These are phyloP conservation scores for Tetragonula carbonaria DNA, from an alignment of 2,888 invertebrate species.

Conservation along the genomic window DNA sequence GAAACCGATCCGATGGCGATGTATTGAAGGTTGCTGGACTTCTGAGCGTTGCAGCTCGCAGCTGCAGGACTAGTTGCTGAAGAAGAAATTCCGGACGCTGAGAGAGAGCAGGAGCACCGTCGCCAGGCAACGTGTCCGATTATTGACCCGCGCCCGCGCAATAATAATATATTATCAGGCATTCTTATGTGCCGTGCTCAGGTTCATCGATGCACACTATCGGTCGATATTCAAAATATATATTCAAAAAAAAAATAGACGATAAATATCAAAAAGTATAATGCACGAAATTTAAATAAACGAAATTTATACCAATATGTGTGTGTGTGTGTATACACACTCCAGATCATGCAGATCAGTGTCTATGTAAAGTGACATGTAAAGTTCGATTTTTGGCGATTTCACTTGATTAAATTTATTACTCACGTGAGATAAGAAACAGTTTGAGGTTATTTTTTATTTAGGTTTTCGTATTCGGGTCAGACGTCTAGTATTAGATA, in stretches of 20 bases:
- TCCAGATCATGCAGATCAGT: background rate
- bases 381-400: background rate
- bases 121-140: slow-evolving; percentile 78
- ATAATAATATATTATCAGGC: slow-evolving; percentile 77
- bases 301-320: background rate
- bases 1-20: slow-evolving; percentile 49
- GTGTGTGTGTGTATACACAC: too few species aligned
- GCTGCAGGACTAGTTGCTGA: slow-evolving; percentile 52
- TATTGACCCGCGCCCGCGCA: slow-evolving; percentile 83
- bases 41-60: slow-evolving; percentile 54
- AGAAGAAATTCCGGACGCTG: slow-evolving; percentile 60
- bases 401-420: background rate
- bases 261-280: too few species aligned
- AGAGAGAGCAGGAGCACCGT: slow-evolving; percentile 67
- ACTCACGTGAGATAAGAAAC: background rate
- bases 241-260: too few species aligned
- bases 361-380: too few species aligned
- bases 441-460: background rate
- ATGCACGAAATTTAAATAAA: background rate
- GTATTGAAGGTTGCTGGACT: slow-evolving; percentile 52
- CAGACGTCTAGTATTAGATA: background rate
- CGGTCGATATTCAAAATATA: slow-evolving; percentile 25
- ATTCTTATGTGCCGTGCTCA: slow-evolving; percentile 56
- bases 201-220: slow-evolving; percentile 43
- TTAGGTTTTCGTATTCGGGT: background rate